Base-by-base conservation (phyloP, 2,797 vertebrate species). In the Gymnoscopelus microlampas region DNA sequence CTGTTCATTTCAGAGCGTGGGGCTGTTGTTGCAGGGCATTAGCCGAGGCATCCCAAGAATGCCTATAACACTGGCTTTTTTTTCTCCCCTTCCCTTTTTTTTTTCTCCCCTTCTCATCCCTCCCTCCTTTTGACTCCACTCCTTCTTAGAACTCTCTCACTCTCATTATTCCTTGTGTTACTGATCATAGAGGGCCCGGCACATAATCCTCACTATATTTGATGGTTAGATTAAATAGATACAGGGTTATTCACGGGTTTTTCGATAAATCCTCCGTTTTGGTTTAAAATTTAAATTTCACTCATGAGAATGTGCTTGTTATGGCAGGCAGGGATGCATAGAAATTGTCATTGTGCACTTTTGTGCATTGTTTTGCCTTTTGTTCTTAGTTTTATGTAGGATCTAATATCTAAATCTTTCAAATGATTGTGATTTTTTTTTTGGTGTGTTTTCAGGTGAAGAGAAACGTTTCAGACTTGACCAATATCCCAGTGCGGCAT, bases 401-500 rank as follows among this genome's bases (percentile, higher is more conserved):
- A 3, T 62, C 1, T 12, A 0, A 39, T 35, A 51, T 71, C 64
- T 32, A n/a, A 49, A 14, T 29, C 15, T 65, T 51, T 51, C 1
- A 68, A 53, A 53, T 48, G 8, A 48, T 12, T 39, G 0, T 71
- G 3, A 49, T 66, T 10, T 23, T 50, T 24, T 7, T 3, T 61
- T n/a, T 62, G 80, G 2, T 24, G 3, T 88, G 59, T 82, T 53
- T 66, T 19, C 80, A 99, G 98, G 98, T 99, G 61, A 99, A 99
- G 81, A 91, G 97, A 83, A 99, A 99, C 76, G 89, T 99, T 66
- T 99, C 96, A 82, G 98, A 99, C 89, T 93, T 99, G 89, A 99
- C 97, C 10, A 99, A 98, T 83, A 99, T 99, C 91, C 97, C 96
- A 61, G 98, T 99, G 72, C 96, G 98, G 57, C 97, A 99, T 91